Percentiles rank a stretch among this genome's conserved stretches.
These are phyloP conservation scores for Drosophila pachea DNA, from an alignment of 1,140 invertebrate species.

Conservation along the genomic window DNA sequence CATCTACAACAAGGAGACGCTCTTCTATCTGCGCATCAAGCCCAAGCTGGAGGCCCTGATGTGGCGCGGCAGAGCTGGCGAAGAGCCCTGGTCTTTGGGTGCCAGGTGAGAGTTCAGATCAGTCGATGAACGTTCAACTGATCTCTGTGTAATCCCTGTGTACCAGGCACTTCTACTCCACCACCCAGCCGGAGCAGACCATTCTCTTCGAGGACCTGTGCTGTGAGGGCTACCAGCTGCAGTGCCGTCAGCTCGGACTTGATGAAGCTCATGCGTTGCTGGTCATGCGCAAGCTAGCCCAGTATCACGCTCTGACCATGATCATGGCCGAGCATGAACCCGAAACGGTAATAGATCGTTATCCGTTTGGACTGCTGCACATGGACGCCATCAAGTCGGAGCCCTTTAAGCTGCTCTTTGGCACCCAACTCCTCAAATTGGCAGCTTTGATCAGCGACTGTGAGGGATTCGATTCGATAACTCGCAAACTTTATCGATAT, in stretches of 20 bases:
- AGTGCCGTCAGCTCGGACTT: slow-evolving; percentile 70
- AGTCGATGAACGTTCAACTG: background rate
- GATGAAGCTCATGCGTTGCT: slow-evolving; percentile 53
- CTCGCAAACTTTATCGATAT: slow-evolving; percentile 70
- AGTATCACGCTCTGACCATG: slow-evolving; percentile 76
- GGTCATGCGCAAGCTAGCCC: slow-evolving; percentile 64
- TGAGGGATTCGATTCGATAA: slow-evolving; percentile 78
- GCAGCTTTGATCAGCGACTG: slow-evolving; percentile 73
- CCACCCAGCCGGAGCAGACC: slow-evolving; percentile 65
- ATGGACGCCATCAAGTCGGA: slow-evolving; percentile 70
- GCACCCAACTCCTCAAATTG: slow-evolving; percentile 59
- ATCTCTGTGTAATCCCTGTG: background rate
- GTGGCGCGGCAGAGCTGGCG: slow-evolving; percentile 29
- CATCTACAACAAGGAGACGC: slow-evolving; percentile 70
- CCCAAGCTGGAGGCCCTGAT: slow-evolving; percentile 71
- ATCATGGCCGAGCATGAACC: slow-evolving; percentile 59
- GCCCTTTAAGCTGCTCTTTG: slow-evolving; percentile 68
- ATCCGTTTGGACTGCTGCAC: slow-evolving; percentile 68
- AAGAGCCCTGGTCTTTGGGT: slow-evolving; percentile 45
- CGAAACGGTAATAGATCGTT: slow-evolving; percentile 59
- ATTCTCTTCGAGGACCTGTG: slow-evolving; percentile 72
- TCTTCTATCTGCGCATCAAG: slow-evolving; percentile 70
- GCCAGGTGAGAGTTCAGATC: slow-evolving; percentile 50
- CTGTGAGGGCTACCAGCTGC: slow-evolving; percentile 57
- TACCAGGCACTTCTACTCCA: slow-evolving; percentile 79